Percentiles rank a stretch among this genome's conserved stretches.
These are phyloP conservation scores for Melanotaenia maccullochi DNA, from an alignment of 2,797 vertebrate genomes.

Conservation along the genomic window DNA sequence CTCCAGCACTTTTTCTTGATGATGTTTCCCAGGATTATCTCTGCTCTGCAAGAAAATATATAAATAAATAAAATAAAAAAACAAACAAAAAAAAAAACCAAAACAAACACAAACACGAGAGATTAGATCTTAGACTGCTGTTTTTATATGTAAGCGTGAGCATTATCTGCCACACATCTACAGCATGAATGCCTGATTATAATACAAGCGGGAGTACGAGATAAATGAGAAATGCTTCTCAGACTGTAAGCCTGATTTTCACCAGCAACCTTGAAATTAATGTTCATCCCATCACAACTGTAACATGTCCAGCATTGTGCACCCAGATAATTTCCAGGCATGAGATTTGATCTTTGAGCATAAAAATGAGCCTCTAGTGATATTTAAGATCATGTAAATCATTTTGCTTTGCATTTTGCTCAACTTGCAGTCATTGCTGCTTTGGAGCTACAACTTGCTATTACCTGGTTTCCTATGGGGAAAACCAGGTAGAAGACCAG, in stretches of 20 bases:
- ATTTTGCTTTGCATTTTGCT: not conserved
- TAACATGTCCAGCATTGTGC: slow-evolving; percentile 33
- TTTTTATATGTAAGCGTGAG: slow-evolving; percentile 24
- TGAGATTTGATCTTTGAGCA: slow-evolving; percentile 41
- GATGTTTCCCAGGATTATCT: slow-evolving; percentile 97
- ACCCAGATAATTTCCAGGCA: slow-evolving; percentile 22
- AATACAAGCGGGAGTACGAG: slow-evolving; percentile 31
- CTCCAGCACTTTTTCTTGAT: slow-evolving; percentile 99
- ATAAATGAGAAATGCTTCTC: slow-evolving; percentile 26
- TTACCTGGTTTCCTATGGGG: slow-evolving; percentile 9
- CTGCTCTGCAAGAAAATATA: slow-evolving; percentile 84
- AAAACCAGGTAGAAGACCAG: slow-evolving; percentile 21
- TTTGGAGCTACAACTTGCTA: slow-evolving; percentile 39
- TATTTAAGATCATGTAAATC: slow-evolving; percentile 63
- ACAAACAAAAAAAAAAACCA: not conserved
- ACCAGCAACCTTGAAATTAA: slow-evolving; percentile 55
- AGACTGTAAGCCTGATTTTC: slow-evolving; percentile 18
- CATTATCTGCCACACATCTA: slow-evolving; percentile 61
- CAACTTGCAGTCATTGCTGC: not conserved
- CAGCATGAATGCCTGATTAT: slow-evolving; percentile 42
- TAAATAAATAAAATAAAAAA: slow-evolving; percentile 3
- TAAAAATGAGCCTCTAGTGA: slow-evolving; percentile 46
- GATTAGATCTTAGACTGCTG: slow-evolving; percentile 54
- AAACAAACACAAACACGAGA: slow-evolving; percentile 16
- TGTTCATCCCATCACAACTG: slow-evolving; percentile 41